phyloP scores from a whole-genome alignment of 1,140 invertebrate species.

The Sesamia nonagrioides region DNA sequence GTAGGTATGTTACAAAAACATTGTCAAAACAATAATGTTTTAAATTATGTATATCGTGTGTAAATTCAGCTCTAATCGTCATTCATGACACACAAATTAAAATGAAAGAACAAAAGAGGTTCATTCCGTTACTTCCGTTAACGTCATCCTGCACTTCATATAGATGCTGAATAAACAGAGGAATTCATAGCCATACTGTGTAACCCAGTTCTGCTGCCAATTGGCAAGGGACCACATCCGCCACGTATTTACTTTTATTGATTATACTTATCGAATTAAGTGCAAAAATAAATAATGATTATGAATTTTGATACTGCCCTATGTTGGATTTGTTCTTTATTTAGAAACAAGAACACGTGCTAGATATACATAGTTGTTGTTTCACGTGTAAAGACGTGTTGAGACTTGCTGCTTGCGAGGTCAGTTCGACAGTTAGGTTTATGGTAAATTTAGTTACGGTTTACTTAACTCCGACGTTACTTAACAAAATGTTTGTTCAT shows the following conservation, averaged over 20 bases:
- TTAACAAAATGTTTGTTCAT: slow-evolving; percentile 5
- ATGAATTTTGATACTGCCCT: slow-evolving; percentile 7
- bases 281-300: slow-evolving; percentile 25
- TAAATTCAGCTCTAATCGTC: slow-evolving; percentile 46
- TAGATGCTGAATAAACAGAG: slow-evolving; percentile 64
- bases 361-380: slow-evolving; percentile 30
- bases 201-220: slow-evolving; percentile 56
- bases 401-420: slow-evolving; percentile 14
- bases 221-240: slow-evolving; percentile 44
- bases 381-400: slow-evolving; percentile 21
- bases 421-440: slow-evolving; percentile 13
- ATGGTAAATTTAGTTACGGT: slow-evolving; percentile 36
- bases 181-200: slow-evolving; percentile 62
- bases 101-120: slow-evolving; percentile 68
- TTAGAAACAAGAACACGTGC: slow-evolving; percentile 33
- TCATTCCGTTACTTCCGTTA: slow-evolving; percentile 72
- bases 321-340: slow-evolving; percentile 19
- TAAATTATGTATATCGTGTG: slow-evolving; percentile 42
- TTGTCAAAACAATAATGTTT: slow-evolving; percentile 35
- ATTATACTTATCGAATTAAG: slow-evolving; percentile 41
- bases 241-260: slow-evolving; percentile 39
- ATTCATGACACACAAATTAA: slow-evolving; percentile 64
- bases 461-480: slow-evolving; percentile 9
- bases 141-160: slow-evolving; percentile 53
- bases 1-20: slow-evolving; percentile 23